These are phyloP conservation scores for Coregonus suidteri DNA, from an alignment of 2,797 vertebrate species.

Conservation along the genomic window DNA sequence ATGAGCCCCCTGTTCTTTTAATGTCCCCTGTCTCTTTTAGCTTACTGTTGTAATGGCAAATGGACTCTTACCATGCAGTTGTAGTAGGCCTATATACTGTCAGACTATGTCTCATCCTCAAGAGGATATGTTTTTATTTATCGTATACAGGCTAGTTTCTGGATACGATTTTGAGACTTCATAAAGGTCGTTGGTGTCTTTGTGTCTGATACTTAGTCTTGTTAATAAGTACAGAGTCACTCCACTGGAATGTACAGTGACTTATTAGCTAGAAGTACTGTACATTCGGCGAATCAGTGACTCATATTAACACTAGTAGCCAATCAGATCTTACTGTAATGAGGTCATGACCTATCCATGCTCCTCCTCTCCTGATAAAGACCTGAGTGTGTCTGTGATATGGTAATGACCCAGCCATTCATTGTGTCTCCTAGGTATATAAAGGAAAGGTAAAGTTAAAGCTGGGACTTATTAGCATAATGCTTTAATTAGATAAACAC, in stretches of 20 bases:
- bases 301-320: not conserved
- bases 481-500: constrained; percentile 23
- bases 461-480: constrained; percentile 25
- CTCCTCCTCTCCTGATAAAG: not conserved
- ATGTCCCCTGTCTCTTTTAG: not conserved
- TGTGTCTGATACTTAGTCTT: not conserved
- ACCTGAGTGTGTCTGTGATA: not conserved
- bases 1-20: not conserved
- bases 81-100: not conserved
- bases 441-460: constrained; percentile 22
- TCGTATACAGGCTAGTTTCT: not conserved
- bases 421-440: constrained; percentile 8
- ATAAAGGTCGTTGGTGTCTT: not conserved
- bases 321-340: not conserved
- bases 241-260: not conserved
- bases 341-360: not conserved
- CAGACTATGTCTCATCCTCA: not conserved
- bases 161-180: not conserved
- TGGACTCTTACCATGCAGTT: not conserved
- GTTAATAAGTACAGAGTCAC: not conserved
- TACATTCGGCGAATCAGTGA: not conserved
- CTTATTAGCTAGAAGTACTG: not conserved
- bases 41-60: not conserved
- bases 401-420: constrained; percentile 11
- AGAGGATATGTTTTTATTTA: not conserved